These are phyloP conservation scores for Flabesymbios commensalis DNA, from an alignment of 2,888 invertebrate genomes.

Conservation along the genomic window DNA sequence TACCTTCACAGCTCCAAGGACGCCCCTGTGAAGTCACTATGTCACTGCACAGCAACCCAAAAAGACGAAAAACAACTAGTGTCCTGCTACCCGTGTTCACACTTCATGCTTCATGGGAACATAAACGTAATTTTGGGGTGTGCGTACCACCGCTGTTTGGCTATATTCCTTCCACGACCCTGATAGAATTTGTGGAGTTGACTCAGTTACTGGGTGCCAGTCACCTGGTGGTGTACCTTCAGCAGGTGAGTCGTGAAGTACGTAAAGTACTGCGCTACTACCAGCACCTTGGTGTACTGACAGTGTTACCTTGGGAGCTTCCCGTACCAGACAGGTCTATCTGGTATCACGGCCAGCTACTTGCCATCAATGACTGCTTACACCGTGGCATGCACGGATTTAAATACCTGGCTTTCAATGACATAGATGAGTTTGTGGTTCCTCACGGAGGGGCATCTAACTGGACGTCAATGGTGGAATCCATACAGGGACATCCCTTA, in stretches of 20 bases:
- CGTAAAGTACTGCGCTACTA: slow-evolving; percentile 44
- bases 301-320: slow-evolving; percentile 46
- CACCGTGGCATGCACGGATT: slow-evolving; percentile 50
- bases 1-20: slow-evolving; percentile 17
- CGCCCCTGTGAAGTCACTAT: slow-evolving; percentile 10
- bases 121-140: slow-evolving; percentile 38
- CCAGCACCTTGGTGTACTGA: slow-evolving; percentile 36
- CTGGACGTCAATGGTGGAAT: neutral
- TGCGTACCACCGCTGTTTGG: slow-evolving; percentile 58
- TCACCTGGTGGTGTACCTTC: slow-evolving; percentile 50
- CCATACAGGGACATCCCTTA: neutral
- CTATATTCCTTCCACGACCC: slow-evolving; percentile 42
- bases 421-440: slow-evolving; percentile 57
- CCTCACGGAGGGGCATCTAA: slow-evolving; percentile 32
- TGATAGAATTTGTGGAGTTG: slow-evolving; percentile 56
- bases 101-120: neutral
- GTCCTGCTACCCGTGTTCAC: neutral
- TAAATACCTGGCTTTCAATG: slow-evolving; percentile 51
- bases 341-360: slow-evolving; percentile 57
- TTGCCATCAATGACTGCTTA: slow-evolving; percentile 58
- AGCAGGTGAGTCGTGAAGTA: slow-evolving; percentile 39
- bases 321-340: slow-evolving; percentile 41
- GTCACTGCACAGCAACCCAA: neutral
- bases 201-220: slow-evolving; percentile 47
- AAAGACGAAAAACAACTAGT: neutral